These are phyloP conservation scores for Eupeodes corollae DNA, from an alignment of 1,140 invertebrate genomes.

Conservation along the genomic window DNA sequence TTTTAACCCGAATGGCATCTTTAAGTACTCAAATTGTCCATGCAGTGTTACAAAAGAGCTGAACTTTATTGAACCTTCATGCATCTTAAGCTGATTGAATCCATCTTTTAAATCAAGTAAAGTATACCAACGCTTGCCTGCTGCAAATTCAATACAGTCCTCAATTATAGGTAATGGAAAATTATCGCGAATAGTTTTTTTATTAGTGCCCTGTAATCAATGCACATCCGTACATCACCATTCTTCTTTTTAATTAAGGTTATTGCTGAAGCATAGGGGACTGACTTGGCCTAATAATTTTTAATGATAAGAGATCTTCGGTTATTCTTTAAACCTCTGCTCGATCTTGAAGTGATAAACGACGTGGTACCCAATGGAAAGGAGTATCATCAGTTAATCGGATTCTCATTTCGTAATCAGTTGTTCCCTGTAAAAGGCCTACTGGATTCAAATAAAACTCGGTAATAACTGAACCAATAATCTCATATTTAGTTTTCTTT, in stretches of 20 bases:
- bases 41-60: constrained; percentile 12
- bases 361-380: constrained; percentile 10
- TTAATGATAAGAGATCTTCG: constrained; percentile 8
- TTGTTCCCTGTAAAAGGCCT: too few relatives aligned
- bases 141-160: constrained; percentile 5
- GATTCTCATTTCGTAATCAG: constrained; percentile 7
- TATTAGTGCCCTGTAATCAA: constrained; percentile 11
- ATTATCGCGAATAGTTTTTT: constrained; percentile 3
- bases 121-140: constrained; percentile 7
- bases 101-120: constrained; percentile 6
- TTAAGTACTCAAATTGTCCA: constrained; percentile 11
- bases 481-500: neutral
- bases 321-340: constrained; percentile 14
- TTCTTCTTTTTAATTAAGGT: constrained; percentile 10
- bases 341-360: constrained; percentile 16
- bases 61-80: constrained; percentile 5
- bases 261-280: constrained; percentile 8
- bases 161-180: constrained; percentile 11
- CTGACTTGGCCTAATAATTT: constrained; percentile 14
- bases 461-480: neutral
- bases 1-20: constrained; percentile 23
- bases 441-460: neutral
- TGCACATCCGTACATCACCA: constrained; percentile 6
- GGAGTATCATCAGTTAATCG: constrained; percentile 2
- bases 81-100: constrained; percentile 10